Evolutionary conservation across 2,113 vertebrate genomes (phyloP).

Genomic region (Solea solea): DNA sequence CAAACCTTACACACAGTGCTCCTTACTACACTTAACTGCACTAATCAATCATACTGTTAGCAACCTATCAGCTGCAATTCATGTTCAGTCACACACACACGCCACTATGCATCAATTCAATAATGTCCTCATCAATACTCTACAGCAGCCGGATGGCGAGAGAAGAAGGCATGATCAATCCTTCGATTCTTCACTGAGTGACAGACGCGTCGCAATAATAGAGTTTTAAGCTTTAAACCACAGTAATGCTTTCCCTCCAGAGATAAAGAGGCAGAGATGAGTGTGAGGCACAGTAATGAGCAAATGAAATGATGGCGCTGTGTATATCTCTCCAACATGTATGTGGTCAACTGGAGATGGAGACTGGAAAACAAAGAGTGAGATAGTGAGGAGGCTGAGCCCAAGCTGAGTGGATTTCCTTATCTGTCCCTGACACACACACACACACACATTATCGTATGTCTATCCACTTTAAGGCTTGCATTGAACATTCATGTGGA

Average conservation of each 20-base stretch:
- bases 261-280: constrained; percentile 28
- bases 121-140: constrained; percentile 52
- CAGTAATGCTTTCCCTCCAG: constrained; percentile 13
- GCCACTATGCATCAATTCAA: constrained; percentile 30
- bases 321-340: constrained; percentile 20
- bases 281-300: constrained; percentile 12
- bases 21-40: background rate
- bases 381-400: constrained; percentile 9
- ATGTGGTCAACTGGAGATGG: constrained; percentile 31
- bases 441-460: too few relatives aligned
- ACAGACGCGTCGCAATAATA: constrained; percentile 7
- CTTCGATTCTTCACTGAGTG: constrained; percentile 46
- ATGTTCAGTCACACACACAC: constrained; percentile 30
- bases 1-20: background rate
- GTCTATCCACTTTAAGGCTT: too few relatives aligned
- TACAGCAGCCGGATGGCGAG: constrained; percentile 19
- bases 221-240: constrained; percentile 10
- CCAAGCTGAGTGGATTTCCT: constrained; percentile 43
- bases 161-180: constrained; percentile 39
- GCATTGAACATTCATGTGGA: too few relatives aligned
- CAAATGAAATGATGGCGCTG: constrained; percentile 29
- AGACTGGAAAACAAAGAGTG: constrained; percentile 23
- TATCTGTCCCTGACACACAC: constrained; percentile 34
- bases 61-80: constrained; percentile 45
- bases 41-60: constrained; percentile 41